Percentiles rank a stretch among this genome's conserved stretches.
Evolutionary conservation across 2,888 invertebrate species (phyloP).

Genomic region (Dorcus parallelipipedus): DNA sequence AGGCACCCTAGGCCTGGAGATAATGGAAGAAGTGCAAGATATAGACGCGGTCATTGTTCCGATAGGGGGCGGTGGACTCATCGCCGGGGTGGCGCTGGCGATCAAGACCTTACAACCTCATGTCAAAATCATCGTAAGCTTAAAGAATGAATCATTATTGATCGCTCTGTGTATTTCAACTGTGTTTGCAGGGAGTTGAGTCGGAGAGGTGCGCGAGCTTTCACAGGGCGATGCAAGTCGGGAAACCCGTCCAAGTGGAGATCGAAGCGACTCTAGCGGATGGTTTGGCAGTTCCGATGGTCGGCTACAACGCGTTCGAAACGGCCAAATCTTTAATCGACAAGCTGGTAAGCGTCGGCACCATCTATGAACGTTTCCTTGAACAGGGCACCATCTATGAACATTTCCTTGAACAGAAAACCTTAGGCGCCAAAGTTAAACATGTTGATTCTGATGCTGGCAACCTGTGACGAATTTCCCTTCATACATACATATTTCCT

Average conservation of each 20-base stretch:
- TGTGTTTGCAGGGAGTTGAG: slow-evolving; percentile 69
- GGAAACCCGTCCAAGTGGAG: slow-evolving; percentile 54
- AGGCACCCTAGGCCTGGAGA: slow-evolving; percentile 91
- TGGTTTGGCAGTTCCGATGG: slow-evolving; percentile 66
- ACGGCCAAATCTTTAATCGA: slow-evolving; percentile 61
- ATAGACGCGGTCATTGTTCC: slow-evolving; percentile 90
- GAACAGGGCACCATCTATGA: no score
- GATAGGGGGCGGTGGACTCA: slow-evolving; percentile 89
- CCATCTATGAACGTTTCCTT: neutral
- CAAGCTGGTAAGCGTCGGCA: slow-evolving; percentile 57
- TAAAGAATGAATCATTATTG: neutral
- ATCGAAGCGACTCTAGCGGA: slow-evolving; percentile 63
- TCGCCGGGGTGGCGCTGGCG: slow-evolving; percentile 88
- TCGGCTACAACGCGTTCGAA: slow-evolving; percentile 66
- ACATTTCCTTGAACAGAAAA: no score
- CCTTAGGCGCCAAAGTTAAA: neutral
- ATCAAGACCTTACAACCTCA: slow-evolving; percentile 81
- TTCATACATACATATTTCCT: no score
- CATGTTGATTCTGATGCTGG: no score
- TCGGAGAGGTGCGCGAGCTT: slow-evolving; percentile 90
- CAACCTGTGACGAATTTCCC: no score
- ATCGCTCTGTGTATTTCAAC: neutral
- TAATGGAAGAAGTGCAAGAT: slow-evolving; percentile 82
- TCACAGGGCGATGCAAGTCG: slow-evolving; percentile 58
- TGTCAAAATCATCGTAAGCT: slow-evolving; percentile 79